These are phyloP conservation scores for Notodonta dromedarius DNA, from an alignment of 2,888 invertebrate species.

Conservation along the genomic window DNA sequence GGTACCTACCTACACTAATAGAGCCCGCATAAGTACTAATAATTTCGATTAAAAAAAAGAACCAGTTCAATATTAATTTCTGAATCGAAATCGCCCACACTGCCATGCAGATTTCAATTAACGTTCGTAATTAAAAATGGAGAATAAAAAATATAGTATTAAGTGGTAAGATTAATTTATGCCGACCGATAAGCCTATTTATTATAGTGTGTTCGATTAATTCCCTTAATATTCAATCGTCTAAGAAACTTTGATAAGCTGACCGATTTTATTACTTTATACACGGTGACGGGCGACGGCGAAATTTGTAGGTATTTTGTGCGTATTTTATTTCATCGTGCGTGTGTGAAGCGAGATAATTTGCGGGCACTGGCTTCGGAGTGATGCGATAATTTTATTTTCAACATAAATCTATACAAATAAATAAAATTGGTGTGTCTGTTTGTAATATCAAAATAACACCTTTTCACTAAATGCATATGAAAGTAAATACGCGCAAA, in stretches of 20 bases:
- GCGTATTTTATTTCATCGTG: background rate
- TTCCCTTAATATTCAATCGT: constrained; percentile 58
- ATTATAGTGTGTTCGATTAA: constrained; percentile 74
- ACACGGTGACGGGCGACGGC: constrained; percentile 16
- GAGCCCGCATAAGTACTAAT: constrained; percentile 1
- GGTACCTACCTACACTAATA: background rate
- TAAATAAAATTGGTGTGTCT: too few relatives aligned
- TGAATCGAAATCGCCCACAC: constrained; percentile 42
- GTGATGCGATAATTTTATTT: too few relatives aligned
- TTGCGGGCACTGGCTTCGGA: background rate
- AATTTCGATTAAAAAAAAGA: constrained; percentile 44
- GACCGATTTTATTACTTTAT: constrained; percentile 45
- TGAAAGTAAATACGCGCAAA: too few relatives aligned
- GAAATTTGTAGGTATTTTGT: background rate
- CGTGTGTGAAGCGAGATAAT: background rate
- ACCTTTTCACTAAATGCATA: too few relatives aligned
- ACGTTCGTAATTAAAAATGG: constrained; percentile 77
- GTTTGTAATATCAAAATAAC: too few relatives aligned
- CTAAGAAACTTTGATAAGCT: constrained; percentile 55
- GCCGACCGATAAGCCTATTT: constrained; percentile 74
- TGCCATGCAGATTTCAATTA: constrained; percentile 72
- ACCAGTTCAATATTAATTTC: constrained; percentile 48
- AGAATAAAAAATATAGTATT: constrained; percentile 70
- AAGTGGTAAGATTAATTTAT: constrained; percentile 74
- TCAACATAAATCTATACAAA: too few relatives aligned